Percentiles rank a stretch among this genome's conserved stretches.
Evolutionary conservation across 2,888 invertebrate species (phyloP).

Genomic region (Phanerotoma sp.): DNA sequence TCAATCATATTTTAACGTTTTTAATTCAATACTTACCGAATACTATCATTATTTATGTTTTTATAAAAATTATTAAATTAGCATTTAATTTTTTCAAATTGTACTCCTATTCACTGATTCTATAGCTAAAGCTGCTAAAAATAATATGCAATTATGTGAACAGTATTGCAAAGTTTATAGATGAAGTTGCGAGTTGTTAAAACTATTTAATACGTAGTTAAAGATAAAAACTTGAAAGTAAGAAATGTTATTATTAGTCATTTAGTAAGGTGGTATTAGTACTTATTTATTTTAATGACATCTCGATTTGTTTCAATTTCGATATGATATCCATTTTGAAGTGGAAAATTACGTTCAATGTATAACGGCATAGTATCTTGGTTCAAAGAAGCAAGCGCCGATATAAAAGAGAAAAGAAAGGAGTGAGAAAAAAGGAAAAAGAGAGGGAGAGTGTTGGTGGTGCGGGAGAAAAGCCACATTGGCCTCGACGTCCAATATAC

Average conservation of each 20-base stretch:
- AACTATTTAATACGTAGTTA: too few relatives aligned
- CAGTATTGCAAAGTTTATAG: too few relatives aligned
- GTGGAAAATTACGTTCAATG: conserved; percentile 32
- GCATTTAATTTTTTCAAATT: not conserved
- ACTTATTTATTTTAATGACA: conserved; percentile 20
- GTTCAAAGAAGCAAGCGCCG: conserved; percentile 15
- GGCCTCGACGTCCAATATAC: conserved; percentile 21
- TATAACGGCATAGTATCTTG: conserved; percentile 27
- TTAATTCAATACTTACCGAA: too few relatives aligned
- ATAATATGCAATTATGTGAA: too few relatives aligned
- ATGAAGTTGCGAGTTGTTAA: too few relatives aligned
- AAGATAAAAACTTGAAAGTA: too few relatives aligned
- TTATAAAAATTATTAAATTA: too few relatives aligned
- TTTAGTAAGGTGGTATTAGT: not conserved
- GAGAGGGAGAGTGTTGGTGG: conserved; percentile 22
- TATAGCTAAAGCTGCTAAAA: too few relatives aligned
- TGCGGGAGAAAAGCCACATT: conserved; percentile 21
- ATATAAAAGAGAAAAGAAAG: conserved; percentile 14
- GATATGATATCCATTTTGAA: conserved; percentile 25
- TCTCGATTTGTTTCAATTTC: conserved; percentile 26
- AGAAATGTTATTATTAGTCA: too few relatives aligned
- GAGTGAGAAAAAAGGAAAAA: conserved; percentile 3
- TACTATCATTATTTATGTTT: too few relatives aligned
- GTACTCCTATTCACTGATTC: not conserved
- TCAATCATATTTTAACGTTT: too few relatives aligned